These are phyloP conservation scores for Dissostichus mawsoni DNA, from an alignment of 2,113 vertebrate species.

Conservation along the genomic window DNA sequence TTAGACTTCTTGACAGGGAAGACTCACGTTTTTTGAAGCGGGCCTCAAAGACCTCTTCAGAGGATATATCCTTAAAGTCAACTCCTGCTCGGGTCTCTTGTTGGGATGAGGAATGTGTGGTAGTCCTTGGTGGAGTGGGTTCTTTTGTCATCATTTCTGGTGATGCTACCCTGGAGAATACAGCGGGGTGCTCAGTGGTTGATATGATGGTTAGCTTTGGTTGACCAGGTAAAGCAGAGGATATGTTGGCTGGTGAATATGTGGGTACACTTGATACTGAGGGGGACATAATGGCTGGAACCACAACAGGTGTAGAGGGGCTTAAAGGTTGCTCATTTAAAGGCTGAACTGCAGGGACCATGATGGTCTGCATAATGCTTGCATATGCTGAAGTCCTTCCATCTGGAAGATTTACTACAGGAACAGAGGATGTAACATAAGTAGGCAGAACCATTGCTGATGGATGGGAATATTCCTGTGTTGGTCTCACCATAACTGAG, in stretches of 20 bases:
- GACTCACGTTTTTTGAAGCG: conserved; percentile 95
- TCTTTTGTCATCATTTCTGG: conserved; percentile 81
- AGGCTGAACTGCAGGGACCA: conserved; percentile 77
- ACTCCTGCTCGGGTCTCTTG: conserved; percentile 58
- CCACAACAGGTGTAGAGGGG: conserved; percentile 50
- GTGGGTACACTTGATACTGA: conserved; percentile 25
- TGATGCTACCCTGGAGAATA: conserved; percentile 85
- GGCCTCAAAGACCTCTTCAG: conserved; percentile 95
- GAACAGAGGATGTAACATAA: conserved; percentile 60
- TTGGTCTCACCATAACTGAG: conserved; percentile 66
- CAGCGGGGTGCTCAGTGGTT: conserved; percentile 83
- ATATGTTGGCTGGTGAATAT: conserved; percentile 18
- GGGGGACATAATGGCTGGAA: conserved; percentile 14
- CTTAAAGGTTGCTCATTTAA: conserved; percentile 34
- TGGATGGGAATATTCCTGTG: conserved; percentile 54
- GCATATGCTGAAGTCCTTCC: conserved; percentile 89
- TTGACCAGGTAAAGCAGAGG: conserved; percentile 36
- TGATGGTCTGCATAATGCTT: conserved; percentile 92
- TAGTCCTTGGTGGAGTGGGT: conserved; percentile 78
- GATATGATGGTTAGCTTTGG: conserved; percentile 53
- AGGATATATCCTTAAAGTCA: conserved; percentile 89
- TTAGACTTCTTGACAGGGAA: conserved; percentile 90
- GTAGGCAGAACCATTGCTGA: conserved; percentile 59
- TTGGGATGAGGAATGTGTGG: conserved; percentile 55
- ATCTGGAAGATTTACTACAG: conserved; percentile 82